A percentile compares a stretch with the other conserved stretches of the same genome.
Evolutionary conservation across 2,113 vertebrate species (phyloP).

Genomic region (Pangasianodon gigas): DNA sequence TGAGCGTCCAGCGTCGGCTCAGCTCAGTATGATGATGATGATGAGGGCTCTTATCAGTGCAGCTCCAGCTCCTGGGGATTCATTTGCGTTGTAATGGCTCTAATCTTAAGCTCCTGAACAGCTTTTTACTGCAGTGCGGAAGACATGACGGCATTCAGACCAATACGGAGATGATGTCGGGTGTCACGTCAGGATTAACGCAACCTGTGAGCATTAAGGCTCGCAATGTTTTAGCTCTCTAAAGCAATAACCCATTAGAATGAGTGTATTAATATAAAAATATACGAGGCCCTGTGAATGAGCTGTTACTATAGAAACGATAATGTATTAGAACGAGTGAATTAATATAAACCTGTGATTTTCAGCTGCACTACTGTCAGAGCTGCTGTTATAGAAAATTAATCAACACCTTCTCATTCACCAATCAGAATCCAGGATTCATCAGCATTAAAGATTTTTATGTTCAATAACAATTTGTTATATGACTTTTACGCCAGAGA

Average conservation of each 20-base stretch:
- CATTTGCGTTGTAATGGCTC: neutral
- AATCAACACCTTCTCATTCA: neutral
- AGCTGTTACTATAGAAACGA: neutral
- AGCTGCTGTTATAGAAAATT: no score
- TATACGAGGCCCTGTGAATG: neutral
- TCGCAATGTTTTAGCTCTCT: neutral
- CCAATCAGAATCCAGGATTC: neutral
- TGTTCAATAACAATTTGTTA: neutral
- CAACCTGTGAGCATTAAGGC: neutral
- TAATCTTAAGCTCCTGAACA: neutral
- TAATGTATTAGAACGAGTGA: neutral
- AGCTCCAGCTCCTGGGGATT: conserved; percentile 15
- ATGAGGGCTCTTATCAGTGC: conserved; percentile 16
- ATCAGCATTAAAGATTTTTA: neutral
- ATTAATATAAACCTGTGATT: no score
- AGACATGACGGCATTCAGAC: neutral
- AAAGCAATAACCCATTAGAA: neutral
- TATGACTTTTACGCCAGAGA: neutral
- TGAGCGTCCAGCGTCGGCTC: neutral
- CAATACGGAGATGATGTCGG: neutral
- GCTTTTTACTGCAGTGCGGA: neutral
- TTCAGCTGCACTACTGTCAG: no score
- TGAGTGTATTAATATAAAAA: neutral
- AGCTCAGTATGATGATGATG: conserved; percentile 8
- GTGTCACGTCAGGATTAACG: neutral